Conservation (phyloP, 2,797 vertebrate species). For the Rhadinocentrus ornatus region DNA sequence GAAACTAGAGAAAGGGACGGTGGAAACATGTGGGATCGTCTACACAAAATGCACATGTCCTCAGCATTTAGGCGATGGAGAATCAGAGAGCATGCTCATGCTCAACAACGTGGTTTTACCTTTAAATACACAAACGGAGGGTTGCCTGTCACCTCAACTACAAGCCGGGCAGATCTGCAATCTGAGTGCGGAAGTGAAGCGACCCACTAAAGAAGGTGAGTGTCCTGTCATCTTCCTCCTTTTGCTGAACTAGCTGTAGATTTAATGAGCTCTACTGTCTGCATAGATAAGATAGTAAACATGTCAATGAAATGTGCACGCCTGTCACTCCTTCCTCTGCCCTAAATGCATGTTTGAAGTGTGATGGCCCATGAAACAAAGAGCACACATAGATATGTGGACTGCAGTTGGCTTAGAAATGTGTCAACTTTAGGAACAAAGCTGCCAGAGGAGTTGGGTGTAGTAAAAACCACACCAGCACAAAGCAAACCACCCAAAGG, state of each 20-base stretch:
- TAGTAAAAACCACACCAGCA: constrained; percentile 69
- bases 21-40: constrained; percentile 97
- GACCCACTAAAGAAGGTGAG: constrained; percentile 99
- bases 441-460: constrained; percentile 77
- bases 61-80: constrained; percentile 97
- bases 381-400: constrained; percentile 78
- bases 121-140: constrained; percentile 97
- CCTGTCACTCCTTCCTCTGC: constrained; percentile 75
- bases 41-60: constrained; percentile 99
- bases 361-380: constrained; percentile 83
- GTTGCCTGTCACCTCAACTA: constrained; percentile 96
- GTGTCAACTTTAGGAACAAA: constrained; percentile 60
- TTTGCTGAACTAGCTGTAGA: constrained; percentile 57
- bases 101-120: constrained; percentile 98
- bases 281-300: constrained; percentile 62
- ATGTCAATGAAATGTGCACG: constrained; percentile 78
- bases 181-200: constrained; percentile 94
- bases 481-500: constrained; percentile 54
- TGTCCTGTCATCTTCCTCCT: constrained; percentile 61
- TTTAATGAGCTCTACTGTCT: constrained; percentile 54
- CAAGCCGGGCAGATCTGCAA: constrained; percentile 98
- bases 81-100: constrained; percentile 93
- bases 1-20: constrained; percentile 96
- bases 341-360: constrained; percentile 79
- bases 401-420: constrained; percentile 61